Percentiles rank a stretch among this genome's conserved stretches.
Evolutionary conservation across 1,140 invertebrate genomes (phyloP).

Genomic region (Procambarus virginalis): DNA sequence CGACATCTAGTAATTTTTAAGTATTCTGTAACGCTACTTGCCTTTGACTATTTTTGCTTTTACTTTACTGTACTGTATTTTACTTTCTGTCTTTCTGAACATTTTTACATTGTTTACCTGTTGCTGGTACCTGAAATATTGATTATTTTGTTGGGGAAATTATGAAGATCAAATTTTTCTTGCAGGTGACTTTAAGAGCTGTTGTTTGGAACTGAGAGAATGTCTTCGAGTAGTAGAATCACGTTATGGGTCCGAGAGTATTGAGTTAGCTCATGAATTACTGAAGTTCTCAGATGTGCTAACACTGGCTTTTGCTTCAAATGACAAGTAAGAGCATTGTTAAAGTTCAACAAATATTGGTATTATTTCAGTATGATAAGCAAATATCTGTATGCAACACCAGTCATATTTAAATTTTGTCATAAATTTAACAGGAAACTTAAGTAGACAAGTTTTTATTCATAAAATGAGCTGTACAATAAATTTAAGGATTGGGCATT

Average conservation of each 20-base stretch:
- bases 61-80: no score
- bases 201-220: slow-evolving; percentile 28
- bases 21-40: no score
- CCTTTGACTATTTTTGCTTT: no score
- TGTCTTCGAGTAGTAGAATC: slow-evolving; percentile 18
- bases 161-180: not conserved
- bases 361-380: not conserved
- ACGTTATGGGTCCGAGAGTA: slow-evolving; percentile 41
- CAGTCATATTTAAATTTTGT: not conserved
- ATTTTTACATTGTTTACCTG: not conserved
- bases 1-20: no score
- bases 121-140: not conserved
- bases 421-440: not conserved
- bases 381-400: not conserved
- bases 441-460: not conserved
- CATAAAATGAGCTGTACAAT: no score
- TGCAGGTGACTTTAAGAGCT: slow-evolving; percentile 42
- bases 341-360: not conserved
- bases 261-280: slow-evolving; percentile 53
- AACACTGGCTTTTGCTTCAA: slow-evolving; percentile 2
- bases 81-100: no score
- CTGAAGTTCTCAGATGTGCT: slow-evolving; percentile 55
- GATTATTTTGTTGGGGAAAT: not conserved
- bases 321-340: not conserved
- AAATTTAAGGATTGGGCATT: no score